Percentiles rank a stretch among this genome's conserved stretches.
These are phyloP conservation scores for Luscinia megarhynchos DNA, from an alignment of 2,797 vertebrate species.

Conservation along the genomic window DNA sequence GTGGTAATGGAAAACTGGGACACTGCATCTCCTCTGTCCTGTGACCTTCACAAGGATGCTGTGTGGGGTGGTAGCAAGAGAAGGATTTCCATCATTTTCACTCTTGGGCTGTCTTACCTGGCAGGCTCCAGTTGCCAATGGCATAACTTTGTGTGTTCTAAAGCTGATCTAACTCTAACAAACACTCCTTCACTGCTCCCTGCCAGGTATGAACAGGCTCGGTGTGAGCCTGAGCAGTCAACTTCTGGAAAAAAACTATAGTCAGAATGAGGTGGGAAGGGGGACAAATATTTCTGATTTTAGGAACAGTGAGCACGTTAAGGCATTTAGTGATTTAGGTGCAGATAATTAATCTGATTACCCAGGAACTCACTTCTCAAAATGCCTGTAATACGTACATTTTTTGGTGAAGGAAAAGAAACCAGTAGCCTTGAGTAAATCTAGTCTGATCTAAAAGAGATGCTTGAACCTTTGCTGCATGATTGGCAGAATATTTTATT, in stretches of 20 bases:
- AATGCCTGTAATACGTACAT: not conserved
- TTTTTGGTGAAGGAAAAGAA: not conserved
- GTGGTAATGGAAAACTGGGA: not conserved
- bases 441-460: not conserved
- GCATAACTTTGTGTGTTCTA: not conserved
- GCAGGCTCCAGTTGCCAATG: fast-evolving
- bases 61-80: not conserved
- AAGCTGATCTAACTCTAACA: not conserved
- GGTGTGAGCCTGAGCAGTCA: fast-evolving
- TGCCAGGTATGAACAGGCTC: not conserved
- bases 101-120: not conserved
- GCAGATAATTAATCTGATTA: not conserved
- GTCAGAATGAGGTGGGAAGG: fast-evolving
- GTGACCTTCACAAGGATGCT: not conserved
- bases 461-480: not conserved
- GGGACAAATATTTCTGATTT: not conserved
- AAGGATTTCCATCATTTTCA: not conserved
- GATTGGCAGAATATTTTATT: not conserved
- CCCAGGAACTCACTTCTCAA: not conserved
- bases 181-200: not conserved
- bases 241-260: not conserved
- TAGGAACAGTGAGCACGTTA: not conserved
- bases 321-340: not conserved
- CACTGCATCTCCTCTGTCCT: not conserved
- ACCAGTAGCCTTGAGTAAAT: not conserved